Percentiles rank a stretch among this genome's conserved stretches.
These are phyloP conservation scores for Caenorhabditis sp. DNA, from an alignment of 2,888 invertebrate genomes.

Conservation along the genomic window DNA sequence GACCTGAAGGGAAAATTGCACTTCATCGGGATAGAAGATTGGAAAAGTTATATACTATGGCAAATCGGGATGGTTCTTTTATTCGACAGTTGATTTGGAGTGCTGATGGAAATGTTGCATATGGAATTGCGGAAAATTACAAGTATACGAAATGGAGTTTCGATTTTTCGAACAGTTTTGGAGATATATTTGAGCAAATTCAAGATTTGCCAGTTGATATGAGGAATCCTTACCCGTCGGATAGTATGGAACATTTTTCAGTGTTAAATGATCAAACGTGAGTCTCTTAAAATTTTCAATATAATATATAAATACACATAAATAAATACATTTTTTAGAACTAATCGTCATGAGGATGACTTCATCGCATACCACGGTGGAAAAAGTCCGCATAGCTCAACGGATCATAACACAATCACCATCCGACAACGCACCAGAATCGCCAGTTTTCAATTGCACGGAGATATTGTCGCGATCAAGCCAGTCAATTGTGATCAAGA, in stretches of 20 bases:
- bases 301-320: too few species aligned
- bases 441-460: slow-evolving; percentile 14
- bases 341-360: slow-evolving; percentile 3
- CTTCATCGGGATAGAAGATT: background rate
- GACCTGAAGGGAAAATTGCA: slow-evolving; percentile 9
- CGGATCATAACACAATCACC: slow-evolving; percentile 15
- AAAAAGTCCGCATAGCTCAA: slow-evolving; percentile 20
- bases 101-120: slow-evolving; percentile 3
- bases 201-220: slow-evolving; percentile 1
- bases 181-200: too few species aligned
- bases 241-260: slow-evolving; percentile 16
- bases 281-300: too few species aligned
- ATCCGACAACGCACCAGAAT: background rate
- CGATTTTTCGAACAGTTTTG: slow-evolving; percentile 1
- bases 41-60: background rate
- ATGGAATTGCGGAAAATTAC: slow-evolving; percentile 20
- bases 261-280: background rate
- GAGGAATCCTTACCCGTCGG: slow-evolving; percentile 21
- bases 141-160: slow-evolving; percentile 30
- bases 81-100: background rate
- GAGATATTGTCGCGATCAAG: slow-evolving; percentile 20
- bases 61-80: background rate
- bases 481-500: slow-evolving; percentile 3
- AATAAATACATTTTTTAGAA: too few species aligned
- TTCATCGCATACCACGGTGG: slow-evolving; percentile 30